Conservation (phyloP, 1,140 invertebrate species). For the Adoxophyes honmai region DNA sequence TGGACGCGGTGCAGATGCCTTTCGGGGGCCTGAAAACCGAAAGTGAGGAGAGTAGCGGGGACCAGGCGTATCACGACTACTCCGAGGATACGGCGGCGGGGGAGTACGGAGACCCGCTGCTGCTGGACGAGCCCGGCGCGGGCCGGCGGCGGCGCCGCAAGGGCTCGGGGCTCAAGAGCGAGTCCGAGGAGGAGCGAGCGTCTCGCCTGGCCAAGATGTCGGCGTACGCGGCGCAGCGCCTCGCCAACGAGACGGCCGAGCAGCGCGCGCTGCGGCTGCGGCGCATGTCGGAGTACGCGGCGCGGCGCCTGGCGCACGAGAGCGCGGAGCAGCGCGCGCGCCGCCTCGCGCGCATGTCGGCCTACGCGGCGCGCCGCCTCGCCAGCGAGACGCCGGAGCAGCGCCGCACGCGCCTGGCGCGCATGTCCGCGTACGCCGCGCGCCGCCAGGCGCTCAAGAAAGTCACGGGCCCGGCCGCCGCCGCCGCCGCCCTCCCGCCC, state of each 20-base stretch:
- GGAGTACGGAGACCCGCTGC: constrained; percentile 40
- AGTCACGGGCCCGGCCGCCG: constrained; percentile 13
- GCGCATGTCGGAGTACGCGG: constrained; percentile 68
- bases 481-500: not conserved
- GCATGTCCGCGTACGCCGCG: constrained; percentile 76
- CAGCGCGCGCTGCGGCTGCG: constrained; percentile 69
- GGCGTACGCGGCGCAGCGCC: constrained; percentile 67
- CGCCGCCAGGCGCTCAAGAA: constrained; percentile 57
- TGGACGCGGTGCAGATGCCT: constrained; percentile 27
- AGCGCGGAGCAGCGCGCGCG: constrained; percentile 71
- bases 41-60: constrained; percentile 20
- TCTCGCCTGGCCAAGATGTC: constrained; percentile 74
- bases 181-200: constrained; percentile 71
- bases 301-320: constrained; percentile 69
- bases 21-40: constrained; percentile 36
- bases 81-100: constrained; percentile 27
- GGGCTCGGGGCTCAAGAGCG: constrained; percentile 41
- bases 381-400: constrained; percentile 77
- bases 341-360: constrained; percentile 77
- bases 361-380: constrained; percentile 63
- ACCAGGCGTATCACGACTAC: constrained; percentile 13
- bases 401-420: constrained; percentile 65
- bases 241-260: constrained; percentile 77
- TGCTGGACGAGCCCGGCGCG: constrained; percentile 19
- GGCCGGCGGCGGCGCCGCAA: constrained; percentile 26